Percentiles rank a stretch among this genome's conserved stretches.
Evolutionary conservation across 2,797 vertebrate genomes (phyloP).

Genomic region (Coreius guichenoti): DNA sequence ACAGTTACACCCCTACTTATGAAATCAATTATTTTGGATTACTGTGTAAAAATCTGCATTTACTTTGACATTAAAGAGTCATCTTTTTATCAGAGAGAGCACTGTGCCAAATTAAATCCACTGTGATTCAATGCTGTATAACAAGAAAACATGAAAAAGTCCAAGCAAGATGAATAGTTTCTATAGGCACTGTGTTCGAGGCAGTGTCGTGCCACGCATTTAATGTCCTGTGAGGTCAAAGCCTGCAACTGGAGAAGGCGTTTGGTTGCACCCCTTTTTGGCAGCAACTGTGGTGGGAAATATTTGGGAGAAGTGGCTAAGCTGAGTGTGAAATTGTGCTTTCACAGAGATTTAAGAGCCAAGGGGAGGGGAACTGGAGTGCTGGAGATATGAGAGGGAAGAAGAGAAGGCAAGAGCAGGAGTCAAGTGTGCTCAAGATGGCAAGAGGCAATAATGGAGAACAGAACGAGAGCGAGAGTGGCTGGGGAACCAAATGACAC

Average conservation of each 20-base stretch:
- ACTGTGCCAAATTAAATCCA: neutral
- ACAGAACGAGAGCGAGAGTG: slow-evolving; percentile 4
- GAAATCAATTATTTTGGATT: neutral
- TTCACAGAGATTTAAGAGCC: slow-evolving; percentile 49
- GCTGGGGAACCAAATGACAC: neutral
- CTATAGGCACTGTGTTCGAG: neutral
- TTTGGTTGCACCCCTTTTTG: slow-evolving; percentile 43
- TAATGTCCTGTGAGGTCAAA: slow-evolving; percentile 43
- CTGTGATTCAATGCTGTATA: neutral
- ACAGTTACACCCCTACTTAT: neutral
- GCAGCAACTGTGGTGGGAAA: slow-evolving; percentile 57
- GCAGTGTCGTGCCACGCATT: neutral
- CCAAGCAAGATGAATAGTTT: slow-evolving; percentile 2
- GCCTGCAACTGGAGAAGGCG: slow-evolving; percentile 20
- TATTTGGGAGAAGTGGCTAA: slow-evolving; percentile 51
- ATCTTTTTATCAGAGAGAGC: neutral
- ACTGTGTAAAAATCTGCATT: neutral
- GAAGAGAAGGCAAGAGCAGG: slow-evolving; percentile 32
- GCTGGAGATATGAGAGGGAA: slow-evolving; percentile 18
- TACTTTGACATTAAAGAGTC: neutral
- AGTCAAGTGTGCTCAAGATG: slow-evolving; percentile 43
- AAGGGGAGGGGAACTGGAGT: slow-evolving; percentile 25
- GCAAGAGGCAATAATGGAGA: slow-evolving; percentile 18
- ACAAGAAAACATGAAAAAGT: slow-evolving; percentile 15
- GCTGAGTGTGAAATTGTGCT: slow-evolving; percentile 61